Percentiles rank a stretch among this genome's conserved stretches.
phyloP scores from a whole-genome alignment of 2,797 vertebrate genomes.

The Telmatherina bonti region DNA sequence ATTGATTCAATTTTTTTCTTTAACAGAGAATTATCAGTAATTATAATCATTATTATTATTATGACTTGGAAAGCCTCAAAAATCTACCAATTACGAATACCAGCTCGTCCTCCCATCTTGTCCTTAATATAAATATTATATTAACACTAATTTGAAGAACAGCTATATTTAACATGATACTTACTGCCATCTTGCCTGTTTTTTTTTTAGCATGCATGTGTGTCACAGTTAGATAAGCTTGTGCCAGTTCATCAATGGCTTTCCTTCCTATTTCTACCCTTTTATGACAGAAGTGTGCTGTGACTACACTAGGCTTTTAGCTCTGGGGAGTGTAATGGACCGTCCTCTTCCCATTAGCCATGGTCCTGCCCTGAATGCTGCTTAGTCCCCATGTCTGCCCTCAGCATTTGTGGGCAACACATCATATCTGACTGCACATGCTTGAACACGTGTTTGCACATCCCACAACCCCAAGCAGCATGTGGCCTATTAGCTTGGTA shows the following conservation, averaged over 20 bases:
- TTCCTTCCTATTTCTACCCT: constrained; percentile 32
- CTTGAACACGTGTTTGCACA: constrained; percentile 45
- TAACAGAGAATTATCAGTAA: constrained; percentile 3
- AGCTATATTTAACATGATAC: constrained; percentile 42
- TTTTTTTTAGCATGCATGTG: constrained; percentile 44
- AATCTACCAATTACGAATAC: constrained; percentile 18
- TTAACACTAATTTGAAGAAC: constrained; percentile 41
- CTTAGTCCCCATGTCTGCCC: constrained; percentile 31
- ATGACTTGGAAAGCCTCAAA: constrained; percentile 15
- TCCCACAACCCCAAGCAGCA: constrained; percentile 38
- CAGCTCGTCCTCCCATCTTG: constrained; percentile 23
- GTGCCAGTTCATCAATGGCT: constrained; percentile 51
- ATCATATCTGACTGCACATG: constrained; percentile 53
- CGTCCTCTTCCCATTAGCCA: constrained; percentile 68
- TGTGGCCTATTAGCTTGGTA: constrained; percentile 24
- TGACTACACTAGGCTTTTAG: constrained; percentile 56
- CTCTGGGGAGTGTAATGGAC: constrained; percentile 60
- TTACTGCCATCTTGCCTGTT: constrained; percentile 48
- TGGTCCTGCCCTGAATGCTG: constrained; percentile 50
- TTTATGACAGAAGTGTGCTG: constrained; percentile 52
- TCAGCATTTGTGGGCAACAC: constrained; percentile 24
- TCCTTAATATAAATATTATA: constrained; percentile 40
- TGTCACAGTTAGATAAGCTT: constrained; percentile 68
- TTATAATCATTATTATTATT: constrained; percentile 18
- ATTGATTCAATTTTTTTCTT: background rate